Evolutionary conservation across 2,113 vertebrate species (phyloP).

Genomic region (Lophochroa leadbeateri): DNA sequence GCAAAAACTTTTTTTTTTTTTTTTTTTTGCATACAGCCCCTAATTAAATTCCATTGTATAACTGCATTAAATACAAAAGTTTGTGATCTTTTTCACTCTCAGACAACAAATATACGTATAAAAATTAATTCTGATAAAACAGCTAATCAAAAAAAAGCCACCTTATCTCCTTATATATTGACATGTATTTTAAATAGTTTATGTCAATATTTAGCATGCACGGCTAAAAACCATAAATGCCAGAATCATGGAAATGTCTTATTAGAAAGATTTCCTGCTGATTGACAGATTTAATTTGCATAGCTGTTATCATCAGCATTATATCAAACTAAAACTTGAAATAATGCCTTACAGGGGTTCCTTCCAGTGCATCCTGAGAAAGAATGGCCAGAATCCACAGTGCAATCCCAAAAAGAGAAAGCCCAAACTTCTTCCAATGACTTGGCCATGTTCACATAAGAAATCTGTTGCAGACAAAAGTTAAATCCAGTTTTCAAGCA

Average conservation of each 20-base stretch:
- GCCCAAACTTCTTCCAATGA: background rate
- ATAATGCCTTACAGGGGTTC: background rate
- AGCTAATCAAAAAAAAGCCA: background rate
- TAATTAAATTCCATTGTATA: background rate
- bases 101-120: background rate
- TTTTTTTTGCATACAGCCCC: background rate
- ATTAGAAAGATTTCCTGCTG: background rate
- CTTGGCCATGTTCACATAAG: background rate
- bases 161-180: background rate
- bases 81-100: background rate
- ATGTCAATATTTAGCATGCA: background rate
- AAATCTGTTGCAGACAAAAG: background rate
- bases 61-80: background rate
- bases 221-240: background rate
- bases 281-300: background rate
- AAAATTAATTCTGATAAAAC: background rate
- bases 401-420: background rate
- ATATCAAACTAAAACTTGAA: background rate
- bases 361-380: background rate
- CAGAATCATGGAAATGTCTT: background rate
- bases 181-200: background rate
- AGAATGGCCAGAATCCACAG: background rate
- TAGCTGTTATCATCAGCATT: background rate
- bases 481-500: background rate
- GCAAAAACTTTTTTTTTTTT: background rate